Percentiles rank a stretch among this genome's conserved stretches.
These are phyloP conservation scores for Lytechinus variegatus DNA, from an alignment of 35 echinoderm and acorn worm genomes.

Conservation along the genomic window DNA sequence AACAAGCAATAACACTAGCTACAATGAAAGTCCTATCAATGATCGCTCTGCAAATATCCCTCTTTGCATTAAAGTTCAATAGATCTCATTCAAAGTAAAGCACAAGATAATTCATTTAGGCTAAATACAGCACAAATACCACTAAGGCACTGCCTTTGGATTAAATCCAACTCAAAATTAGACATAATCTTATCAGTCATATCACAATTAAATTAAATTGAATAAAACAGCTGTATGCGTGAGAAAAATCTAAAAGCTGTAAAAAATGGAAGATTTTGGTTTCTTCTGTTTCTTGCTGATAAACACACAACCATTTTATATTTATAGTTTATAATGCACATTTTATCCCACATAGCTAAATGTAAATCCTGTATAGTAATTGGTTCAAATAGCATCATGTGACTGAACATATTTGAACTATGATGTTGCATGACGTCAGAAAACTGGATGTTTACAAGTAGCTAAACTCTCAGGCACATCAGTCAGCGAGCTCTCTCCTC, in stretches of 20 bases:
- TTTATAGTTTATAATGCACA: too few species aligned
- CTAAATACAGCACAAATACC: background rate
- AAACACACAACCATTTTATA: background rate
- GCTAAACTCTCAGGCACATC: too few species aligned
- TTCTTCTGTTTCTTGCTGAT: background rate
- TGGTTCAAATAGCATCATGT: too few species aligned
- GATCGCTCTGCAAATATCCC: background rate
- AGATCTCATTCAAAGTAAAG: background rate
- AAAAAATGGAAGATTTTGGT: background rate
- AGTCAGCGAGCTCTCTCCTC: too few species aligned
- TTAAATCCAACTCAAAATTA: background rate
- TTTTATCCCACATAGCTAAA: too few species aligned
- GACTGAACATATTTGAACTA: too few species aligned
- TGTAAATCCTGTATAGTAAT: too few species aligned
- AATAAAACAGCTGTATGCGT: background rate
- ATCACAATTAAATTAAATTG: background rate
- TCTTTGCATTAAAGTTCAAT: background rate
- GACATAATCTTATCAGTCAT: background rate
- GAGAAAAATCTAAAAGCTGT: background rate
- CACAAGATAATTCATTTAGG: background rate
- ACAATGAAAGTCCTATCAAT: background rate
- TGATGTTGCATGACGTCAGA: too few species aligned
- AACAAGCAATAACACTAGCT: background rate
- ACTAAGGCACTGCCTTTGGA: conserved; percentile 8
- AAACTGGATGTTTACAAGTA: too few species aligned